Base-by-base conservation (phyloP, 2,113 vertebrate genomes). In the Jaculus jaculus region DNA sequence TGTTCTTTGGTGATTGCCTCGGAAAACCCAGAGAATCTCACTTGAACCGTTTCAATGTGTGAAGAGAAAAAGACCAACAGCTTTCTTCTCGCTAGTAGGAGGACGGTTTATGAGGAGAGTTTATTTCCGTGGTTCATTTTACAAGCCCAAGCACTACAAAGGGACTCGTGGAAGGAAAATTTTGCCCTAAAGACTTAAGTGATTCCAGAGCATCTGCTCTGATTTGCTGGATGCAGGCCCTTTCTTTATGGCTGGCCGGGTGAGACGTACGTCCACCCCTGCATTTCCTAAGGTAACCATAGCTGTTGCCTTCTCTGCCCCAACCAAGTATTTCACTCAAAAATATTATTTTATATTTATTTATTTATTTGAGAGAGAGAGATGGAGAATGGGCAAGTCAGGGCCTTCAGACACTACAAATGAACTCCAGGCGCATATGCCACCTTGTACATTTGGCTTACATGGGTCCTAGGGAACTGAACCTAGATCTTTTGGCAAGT, bases 161-260 rank as follows among this genome's bases (percentile, higher is more conserved):
- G 84, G 75, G 92, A 75, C 71, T 89, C 90, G 78, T 32, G 8
- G 42, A 94, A 93, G 88, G 86, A 90, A 93, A 90, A 82, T 72
- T 74, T 65, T 91, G 82, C 73, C 71, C 58, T 95, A 92, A 89
- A 75, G 85, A 83, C 51, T 86, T 91, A 89, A 90, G 71, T 58
- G 47, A 87, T 90, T 81, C 92, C 95, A 93, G 68, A 81, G 34
- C 58, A 32, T 84, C 60, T 69, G 80, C 83, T 84, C 37, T 86
- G 94, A 81, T 80, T 90, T 84, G 16, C 87, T 84, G n/a, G 74
- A 74, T 37, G 3, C 34, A 28, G 24, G 79, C 65, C 47, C 72
- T 61, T 24, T n/a, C 32, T 30, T 4, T 17, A 3, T 61, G 30
- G 51, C 65, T 28, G 61, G 58, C 18, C 2, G 65, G 71, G 66